Evolutionary conservation across 2,113 vertebrate species (phyloP).

Genomic region (Gnathonemus longibarbis): DNA sequence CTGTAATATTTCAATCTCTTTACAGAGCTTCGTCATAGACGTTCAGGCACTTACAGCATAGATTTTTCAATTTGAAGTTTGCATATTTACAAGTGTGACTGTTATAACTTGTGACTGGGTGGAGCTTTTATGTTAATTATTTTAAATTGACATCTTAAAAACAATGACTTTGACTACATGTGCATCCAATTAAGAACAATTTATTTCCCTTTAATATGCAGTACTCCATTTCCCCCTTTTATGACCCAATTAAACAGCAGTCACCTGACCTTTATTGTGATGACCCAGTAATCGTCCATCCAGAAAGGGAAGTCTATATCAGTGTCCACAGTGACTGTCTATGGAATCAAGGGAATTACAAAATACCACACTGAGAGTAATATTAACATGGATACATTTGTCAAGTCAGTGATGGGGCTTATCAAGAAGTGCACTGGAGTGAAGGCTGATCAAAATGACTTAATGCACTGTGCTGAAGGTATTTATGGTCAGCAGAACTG

Average conservation of each 20-base stretch:
- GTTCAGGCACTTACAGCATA: neutral
- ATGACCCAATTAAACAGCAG: neutral
- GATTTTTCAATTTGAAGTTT: neutral
- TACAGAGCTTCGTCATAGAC: neutral
- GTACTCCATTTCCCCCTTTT: neutral
- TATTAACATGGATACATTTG: neutral
- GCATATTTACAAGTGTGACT: neutral
- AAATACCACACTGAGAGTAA: neutral
- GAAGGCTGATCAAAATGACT: neutral
- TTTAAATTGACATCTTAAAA: neutral
- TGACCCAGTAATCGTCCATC: neutral
- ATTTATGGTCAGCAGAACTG: neutral
- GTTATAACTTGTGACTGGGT: neutral
- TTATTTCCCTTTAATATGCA: neutral
- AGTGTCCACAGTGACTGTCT: neutral
- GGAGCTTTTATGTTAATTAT: neutral
- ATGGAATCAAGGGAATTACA: neutral
- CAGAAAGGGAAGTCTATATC: neutral
- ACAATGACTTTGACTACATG: neutral
- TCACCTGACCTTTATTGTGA: neutral
- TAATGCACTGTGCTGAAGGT: neutral
- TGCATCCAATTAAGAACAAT: neutral
- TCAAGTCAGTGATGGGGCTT: neutral
- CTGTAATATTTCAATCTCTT: neutral
- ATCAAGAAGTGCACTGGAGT: neutral